phyloP scores from a whole-genome alignment of 2,888 invertebrate species.

The Agonopterix subpropinquella region DNA sequence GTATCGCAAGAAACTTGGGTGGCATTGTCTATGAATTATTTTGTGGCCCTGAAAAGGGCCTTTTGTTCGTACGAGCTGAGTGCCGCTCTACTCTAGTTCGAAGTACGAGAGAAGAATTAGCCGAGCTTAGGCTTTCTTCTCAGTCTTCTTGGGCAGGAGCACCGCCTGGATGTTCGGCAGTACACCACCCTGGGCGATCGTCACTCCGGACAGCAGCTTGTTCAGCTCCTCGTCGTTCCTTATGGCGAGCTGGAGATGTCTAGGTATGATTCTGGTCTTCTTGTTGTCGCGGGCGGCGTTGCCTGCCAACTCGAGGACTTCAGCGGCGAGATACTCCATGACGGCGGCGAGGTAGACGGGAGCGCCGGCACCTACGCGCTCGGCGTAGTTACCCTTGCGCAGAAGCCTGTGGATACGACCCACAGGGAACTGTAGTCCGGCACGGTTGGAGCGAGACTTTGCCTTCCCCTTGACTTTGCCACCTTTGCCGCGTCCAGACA shows the following conservation, averaged over 20 bases:
- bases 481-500: conserved; percentile 26
- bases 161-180: conserved; percentile 87
- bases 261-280: conserved; percentile 66
- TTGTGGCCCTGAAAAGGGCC: background rate
- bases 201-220: conserved; percentile 37
- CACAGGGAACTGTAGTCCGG: conserved; percentile 73
- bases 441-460: conserved; percentile 54
- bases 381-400: conserved; percentile 77
- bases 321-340: conserved; percentile 80
- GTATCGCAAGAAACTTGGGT: background rate
- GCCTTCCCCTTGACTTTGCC: conserved; percentile 35
- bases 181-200: conserved; percentile 82
- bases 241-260: conserved; percentile 46
- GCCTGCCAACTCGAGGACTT: conserved; percentile 79
- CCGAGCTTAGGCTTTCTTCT: conserved; percentile 25
- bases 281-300: conserved; percentile 80
- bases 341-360: conserved; percentile 75
- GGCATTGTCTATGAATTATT: background rate
- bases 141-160: conserved; percentile 82
- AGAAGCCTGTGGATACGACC: conserved; percentile 75
- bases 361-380: conserved; percentile 70
- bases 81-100: background rate
- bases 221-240: conserved; percentile 49
- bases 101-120: conserved; percentile 21
- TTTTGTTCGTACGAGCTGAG: background rate